phyloP scores from a whole-genome alignment of 2,888 invertebrate species.

The Acholoe squamosa region DNA sequence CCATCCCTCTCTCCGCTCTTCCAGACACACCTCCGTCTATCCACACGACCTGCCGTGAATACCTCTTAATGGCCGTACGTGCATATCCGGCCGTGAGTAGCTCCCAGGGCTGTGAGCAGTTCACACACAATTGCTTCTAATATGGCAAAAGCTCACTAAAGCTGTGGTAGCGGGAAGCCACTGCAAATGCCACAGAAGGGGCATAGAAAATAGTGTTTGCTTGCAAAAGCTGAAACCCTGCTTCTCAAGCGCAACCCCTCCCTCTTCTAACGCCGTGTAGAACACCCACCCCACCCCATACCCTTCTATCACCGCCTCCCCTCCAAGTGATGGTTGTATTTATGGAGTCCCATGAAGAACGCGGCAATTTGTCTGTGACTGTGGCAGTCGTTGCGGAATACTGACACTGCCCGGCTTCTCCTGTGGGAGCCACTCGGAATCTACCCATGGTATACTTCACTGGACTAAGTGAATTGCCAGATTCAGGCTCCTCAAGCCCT shows the following conservation, averaged over 20 bases:
- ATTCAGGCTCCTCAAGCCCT: neutral
- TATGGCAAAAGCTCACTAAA: slow-evolving; percentile 13
- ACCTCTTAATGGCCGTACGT: slow-evolving; percentile 16
- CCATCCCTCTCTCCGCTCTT: neutral
- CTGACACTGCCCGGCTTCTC: neutral
- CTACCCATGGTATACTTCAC: neutral
- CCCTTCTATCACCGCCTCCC: neutral
- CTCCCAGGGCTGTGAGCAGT: neutral
- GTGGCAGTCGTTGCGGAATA: neutral
- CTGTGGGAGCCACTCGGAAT: neutral
- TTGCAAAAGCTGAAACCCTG: too few relatives aligned
- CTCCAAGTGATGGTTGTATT: slow-evolving; percentile 19
- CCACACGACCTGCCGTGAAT: neutral
- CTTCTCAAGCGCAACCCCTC: neutral
- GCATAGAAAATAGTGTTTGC: neutral
- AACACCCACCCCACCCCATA: too few relatives aligned
- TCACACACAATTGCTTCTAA: slow-evolving; percentile 41
- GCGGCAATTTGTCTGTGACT: slow-evolving; percentile 4
- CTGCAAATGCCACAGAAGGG: neutral
- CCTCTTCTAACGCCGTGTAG: neutral
- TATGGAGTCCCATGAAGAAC: slow-evolving; percentile 21
- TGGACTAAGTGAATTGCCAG: slow-evolving; percentile 5
- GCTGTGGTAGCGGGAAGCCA: neutral
- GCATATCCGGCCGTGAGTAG: neutral
- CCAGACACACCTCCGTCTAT: neutral